These are phyloP conservation scores for Apteryx mantelli DNA, from an alignment of 2,113 vertebrate genomes.

Conservation along the genomic window DNA sequence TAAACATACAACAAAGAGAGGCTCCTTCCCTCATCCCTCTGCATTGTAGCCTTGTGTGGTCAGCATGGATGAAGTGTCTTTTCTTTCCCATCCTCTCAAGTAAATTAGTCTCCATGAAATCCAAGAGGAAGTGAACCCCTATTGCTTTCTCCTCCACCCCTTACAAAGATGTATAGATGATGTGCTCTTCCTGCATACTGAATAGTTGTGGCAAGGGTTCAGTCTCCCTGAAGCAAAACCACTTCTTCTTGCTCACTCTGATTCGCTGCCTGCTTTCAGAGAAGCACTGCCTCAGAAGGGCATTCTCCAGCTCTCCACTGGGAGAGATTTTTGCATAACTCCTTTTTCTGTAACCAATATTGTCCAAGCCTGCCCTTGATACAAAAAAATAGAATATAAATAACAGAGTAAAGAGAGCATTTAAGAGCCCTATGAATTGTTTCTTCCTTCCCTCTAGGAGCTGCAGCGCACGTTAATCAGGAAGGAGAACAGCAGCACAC, in stretches of 20 bases:
- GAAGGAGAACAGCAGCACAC: neutral
- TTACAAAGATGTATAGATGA: neutral
- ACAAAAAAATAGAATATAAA: neutral
- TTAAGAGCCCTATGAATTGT: neutral
- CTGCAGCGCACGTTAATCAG: neutral
- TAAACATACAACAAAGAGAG: neutral
- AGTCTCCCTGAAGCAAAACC: neutral
- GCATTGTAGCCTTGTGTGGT: neutral
- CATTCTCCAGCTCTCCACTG: neutral
- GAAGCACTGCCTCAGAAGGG: neutral
- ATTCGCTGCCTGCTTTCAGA: neutral
- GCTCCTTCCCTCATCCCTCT: neutral
- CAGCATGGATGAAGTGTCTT: neutral
- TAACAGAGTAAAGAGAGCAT: neutral
- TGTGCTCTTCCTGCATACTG: neutral
- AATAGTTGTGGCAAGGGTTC: neutral
- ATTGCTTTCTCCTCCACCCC: neutral
- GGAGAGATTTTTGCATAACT: neutral
- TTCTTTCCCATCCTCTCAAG: neutral
- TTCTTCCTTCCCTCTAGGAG: neutral
- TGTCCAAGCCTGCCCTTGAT: neutral
- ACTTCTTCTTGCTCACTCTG: neutral
- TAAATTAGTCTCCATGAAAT: neutral
- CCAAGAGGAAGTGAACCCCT: neutral
- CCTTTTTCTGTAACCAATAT: neutral